Evolutionary conservation across 2,888 invertebrate species (phyloP).

Genomic region (Agonum fuliginosum): DNA sequence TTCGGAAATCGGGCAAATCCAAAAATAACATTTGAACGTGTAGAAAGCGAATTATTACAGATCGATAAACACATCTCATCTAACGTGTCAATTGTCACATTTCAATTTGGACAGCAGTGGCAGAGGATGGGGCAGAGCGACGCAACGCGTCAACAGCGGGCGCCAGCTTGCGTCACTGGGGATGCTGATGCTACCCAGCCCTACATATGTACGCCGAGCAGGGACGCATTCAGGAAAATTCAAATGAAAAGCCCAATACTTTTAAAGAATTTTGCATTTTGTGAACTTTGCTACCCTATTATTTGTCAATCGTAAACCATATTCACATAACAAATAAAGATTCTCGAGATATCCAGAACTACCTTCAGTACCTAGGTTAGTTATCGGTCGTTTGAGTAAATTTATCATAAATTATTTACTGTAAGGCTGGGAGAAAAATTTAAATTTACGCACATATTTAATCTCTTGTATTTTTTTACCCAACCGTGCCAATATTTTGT

Average conservation of each 20-base stretch:
- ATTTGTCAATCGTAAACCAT: too few species aligned
- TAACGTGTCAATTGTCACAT: conserved; percentile 56
- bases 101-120: conserved; percentile 54
- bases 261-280: neutral
- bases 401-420: too few species aligned
- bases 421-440: too few species aligned
- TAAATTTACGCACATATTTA: too few species aligned
- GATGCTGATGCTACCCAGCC: conserved; percentile 14
- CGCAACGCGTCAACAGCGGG: conserved; percentile 37
- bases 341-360: too few species aligned
- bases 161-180: conserved; percentile 50
- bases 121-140: neutral
- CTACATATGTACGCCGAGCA: conserved; percentile 30
- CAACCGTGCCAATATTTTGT: too few species aligned
- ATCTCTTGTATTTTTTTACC: too few species aligned
- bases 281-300: too few species aligned
- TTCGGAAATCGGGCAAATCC: conserved; percentile 22
- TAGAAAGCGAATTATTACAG: conserved; percentile 55
- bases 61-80: conserved; percentile 54
- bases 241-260: neutral
- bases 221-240: neutral
- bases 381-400: too few species aligned
- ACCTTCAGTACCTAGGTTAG: too few species aligned
- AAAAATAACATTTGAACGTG: conserved; percentile 53
- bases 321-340: too few species aligned